phyloP scores from a whole-genome alignment of 2,113 vertebrate genomes.

The Echinops telfairi region DNA sequence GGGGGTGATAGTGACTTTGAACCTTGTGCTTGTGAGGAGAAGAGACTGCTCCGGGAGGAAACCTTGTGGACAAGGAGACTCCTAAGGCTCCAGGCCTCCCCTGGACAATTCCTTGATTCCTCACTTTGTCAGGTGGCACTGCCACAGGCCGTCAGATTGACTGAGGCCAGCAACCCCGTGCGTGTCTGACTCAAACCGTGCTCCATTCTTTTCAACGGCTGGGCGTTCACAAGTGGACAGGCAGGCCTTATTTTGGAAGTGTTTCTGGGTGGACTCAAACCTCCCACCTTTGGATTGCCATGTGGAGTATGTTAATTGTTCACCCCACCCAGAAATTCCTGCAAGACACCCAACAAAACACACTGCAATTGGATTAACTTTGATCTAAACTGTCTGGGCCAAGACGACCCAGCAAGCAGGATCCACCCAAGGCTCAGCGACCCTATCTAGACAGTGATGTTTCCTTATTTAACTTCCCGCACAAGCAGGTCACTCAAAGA shows the following conservation, averaged over 20 bases:
- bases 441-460: rapidly evolving
- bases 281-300: neutral
- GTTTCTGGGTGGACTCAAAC: neutral
- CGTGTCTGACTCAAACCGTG: neutral
- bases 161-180: neutral
- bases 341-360: neutral
- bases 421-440: rapidly evolving
- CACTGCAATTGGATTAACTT: rapidly evolving
- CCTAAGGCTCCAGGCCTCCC: neutral
- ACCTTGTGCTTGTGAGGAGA: neutral
- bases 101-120: too few species aligned
- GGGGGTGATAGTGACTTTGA: too few species aligned
- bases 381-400: rapidly evolving
- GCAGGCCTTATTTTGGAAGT: neutral
- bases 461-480: neutral
- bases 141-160: neutral
- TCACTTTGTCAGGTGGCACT: neutral
- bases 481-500: conserved; percentile 45
- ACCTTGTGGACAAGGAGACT: neutral
- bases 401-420: rapidly evolving
- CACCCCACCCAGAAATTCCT: neutral
- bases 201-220: neutral
- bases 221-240: neutral
- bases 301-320: neutral
- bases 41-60: neutral